phyloP scores from a whole-genome alignment of 2,113 vertebrate species.

The Crypturellus undulatus region DNA sequence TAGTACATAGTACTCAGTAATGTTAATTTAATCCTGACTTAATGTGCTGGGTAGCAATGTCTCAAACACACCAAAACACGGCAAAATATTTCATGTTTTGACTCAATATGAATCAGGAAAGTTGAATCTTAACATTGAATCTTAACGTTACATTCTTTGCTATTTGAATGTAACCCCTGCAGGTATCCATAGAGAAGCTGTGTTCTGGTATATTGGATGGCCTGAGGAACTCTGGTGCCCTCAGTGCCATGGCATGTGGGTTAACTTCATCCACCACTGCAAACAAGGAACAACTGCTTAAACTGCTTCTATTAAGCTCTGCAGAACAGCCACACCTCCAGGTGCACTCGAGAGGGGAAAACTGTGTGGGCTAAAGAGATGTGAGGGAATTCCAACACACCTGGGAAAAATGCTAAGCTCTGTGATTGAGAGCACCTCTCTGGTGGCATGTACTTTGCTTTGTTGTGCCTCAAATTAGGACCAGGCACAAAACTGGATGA shows the following conservation, averaged over 20 bases:
- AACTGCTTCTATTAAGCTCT: neutral
- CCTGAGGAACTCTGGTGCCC: neutral
- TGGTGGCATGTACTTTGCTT: neutral
- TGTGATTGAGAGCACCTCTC: neutral
- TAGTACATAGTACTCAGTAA: neutral
- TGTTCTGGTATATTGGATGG: no score
- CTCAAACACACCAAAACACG: neutral
- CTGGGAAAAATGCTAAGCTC: neutral
- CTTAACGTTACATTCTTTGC: no score
- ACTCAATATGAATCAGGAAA: neutral
- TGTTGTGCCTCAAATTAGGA: neutral
- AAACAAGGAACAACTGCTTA: neutral
- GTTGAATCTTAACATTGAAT: neutral
- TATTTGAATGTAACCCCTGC: neutral
- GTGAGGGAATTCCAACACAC: neutral
- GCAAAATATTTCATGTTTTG: neutral
- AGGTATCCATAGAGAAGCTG: neutral
- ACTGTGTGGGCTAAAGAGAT: neutral
- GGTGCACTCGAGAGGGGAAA: neutral
- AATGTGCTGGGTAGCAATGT: neutral
- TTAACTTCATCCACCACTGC: neutral
- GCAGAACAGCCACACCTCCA: neutral
- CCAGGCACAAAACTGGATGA: rapidly evolving
- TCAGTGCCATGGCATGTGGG: rapidly evolving
- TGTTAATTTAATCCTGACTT: neutral